Conservation (phyloP, 2,797 vertebrate species). For the Oreochromis mossambicus region DNA sequence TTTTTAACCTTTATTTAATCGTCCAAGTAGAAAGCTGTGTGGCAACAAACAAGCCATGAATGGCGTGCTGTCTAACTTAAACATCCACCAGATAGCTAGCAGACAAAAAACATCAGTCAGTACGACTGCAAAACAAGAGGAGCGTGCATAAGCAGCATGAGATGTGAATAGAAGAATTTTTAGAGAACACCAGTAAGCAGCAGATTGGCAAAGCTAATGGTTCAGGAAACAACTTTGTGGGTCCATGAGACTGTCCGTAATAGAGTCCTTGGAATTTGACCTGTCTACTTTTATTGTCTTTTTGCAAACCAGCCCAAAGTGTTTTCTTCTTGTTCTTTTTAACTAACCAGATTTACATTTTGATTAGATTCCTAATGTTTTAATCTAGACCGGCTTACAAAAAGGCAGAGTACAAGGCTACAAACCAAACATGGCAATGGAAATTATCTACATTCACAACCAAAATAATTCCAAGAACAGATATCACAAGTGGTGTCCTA, state of each 20-base stretch:
- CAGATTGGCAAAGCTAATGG: not conserved
- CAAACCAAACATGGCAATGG: slow-evolving; percentile 26
- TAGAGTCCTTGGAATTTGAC: not conserved
- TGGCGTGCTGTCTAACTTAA: not conserved
- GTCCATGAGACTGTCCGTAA: not conserved
- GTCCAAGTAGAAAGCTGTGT: not conserved
- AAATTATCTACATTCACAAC: not conserved
- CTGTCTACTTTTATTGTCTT: not conserved
- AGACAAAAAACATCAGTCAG: not conserved
- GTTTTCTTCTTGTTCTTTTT: slow-evolving; percentile 2
- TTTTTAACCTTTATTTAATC: not conserved
- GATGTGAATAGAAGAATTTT: not conserved
- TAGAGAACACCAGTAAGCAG: not conserved
- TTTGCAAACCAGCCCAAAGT: not conserved
- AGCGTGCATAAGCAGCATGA: not conserved
- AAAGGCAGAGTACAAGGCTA: not conserved
- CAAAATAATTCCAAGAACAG: not conserved
- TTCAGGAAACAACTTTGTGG: not conserved
- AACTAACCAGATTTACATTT: slow-evolving; percentile 50
- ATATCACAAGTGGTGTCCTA: not conserved
- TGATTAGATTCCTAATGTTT: slow-evolving; percentile 37
- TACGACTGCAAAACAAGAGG: not conserved
- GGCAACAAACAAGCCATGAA: not conserved
- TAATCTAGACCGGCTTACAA: slow-evolving; percentile 16
- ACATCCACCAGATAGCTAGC: not conserved